Evolutionary conservation across 1,140 invertebrate genomes (phyloP).

Genomic region (Octopus bimaculoides): DNA sequence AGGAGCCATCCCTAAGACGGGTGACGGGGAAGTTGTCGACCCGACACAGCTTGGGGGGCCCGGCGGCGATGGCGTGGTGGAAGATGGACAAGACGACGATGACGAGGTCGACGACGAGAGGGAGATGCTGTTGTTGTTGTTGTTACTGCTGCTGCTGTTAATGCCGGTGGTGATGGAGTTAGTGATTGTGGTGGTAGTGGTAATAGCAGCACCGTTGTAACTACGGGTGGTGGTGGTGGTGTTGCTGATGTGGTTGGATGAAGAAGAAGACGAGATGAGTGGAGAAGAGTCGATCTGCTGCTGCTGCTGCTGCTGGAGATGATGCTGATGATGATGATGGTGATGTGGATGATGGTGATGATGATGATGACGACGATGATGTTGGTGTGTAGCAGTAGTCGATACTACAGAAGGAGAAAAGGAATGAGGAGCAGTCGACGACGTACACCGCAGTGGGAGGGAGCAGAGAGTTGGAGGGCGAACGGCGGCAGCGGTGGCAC

Average conservation of each 20-base stretch:
- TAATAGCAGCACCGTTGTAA: background rate
- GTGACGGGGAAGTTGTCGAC: background rate
- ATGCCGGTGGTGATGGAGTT: background rate
- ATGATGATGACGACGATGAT: background rate
- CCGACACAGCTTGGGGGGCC: slow-evolving; percentile 4
- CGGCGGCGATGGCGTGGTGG: background rate
- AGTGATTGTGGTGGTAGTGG: background rate
- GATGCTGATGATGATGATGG: background rate
- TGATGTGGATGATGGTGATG: background rate
- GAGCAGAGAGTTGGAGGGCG: too few species aligned
- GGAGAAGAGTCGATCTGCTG: background rate
- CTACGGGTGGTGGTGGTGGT: background rate
- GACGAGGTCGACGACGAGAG: too few species aligned
- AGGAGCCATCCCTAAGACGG: slow-evolving; percentile 3
- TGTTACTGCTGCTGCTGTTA: background rate
- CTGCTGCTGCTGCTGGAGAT: background rate
- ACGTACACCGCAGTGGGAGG: too few species aligned
- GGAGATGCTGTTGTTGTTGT: too few species aligned
- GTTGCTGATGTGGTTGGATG: background rate
- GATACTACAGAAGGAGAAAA: background rate
- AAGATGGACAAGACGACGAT: background rate
- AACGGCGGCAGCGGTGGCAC: too few species aligned
- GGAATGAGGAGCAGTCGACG: too few species aligned
- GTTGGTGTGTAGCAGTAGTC: background rate
- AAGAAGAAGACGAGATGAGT: background rate